These are phyloP conservation scores for Geopemphigus sp. DNA, from an alignment of 1,140 invertebrate species.

Conservation along the genomic window DNA sequence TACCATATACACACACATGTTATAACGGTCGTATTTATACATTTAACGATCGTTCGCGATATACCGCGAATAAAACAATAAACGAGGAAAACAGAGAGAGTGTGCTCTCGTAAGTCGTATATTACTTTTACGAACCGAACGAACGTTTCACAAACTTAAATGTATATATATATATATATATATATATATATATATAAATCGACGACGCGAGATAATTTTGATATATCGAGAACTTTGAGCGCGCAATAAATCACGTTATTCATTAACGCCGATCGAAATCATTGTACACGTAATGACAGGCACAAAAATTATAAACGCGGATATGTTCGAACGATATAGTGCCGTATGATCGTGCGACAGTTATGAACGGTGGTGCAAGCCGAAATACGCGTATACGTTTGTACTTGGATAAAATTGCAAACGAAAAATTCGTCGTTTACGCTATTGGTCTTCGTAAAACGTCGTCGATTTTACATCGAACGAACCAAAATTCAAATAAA, in stretches of 20 bases:
- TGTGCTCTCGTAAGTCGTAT: no score
- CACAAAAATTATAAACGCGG: slow-evolving; percentile 9
- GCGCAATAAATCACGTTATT: background rate
- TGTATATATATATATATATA: no score
- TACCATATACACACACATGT: no score
- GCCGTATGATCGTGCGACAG: background rate
- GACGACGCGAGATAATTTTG: background rate
- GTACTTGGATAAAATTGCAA: background rate
- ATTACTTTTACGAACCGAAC: background rate
- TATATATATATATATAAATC: no score
- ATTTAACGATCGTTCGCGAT: no score
- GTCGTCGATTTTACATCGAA: background rate
- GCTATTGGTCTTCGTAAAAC: background rate
- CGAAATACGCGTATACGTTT: slow-evolving; percentile 7
- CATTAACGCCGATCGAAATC: background rate
- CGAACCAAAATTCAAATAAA: background rate
- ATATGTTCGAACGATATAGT: background rate
- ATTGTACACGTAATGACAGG: background rate
- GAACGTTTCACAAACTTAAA: background rate
- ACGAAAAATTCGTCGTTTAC: background rate
- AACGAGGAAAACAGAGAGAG: no score
- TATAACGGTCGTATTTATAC: no score
- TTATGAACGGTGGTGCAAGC: background rate
- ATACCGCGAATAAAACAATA: no score
- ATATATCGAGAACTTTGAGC: background rate